Base-by-base conservation (phyloP, 2,888 invertebrate species). In the Trichogramma dendrolimi region DNA sequence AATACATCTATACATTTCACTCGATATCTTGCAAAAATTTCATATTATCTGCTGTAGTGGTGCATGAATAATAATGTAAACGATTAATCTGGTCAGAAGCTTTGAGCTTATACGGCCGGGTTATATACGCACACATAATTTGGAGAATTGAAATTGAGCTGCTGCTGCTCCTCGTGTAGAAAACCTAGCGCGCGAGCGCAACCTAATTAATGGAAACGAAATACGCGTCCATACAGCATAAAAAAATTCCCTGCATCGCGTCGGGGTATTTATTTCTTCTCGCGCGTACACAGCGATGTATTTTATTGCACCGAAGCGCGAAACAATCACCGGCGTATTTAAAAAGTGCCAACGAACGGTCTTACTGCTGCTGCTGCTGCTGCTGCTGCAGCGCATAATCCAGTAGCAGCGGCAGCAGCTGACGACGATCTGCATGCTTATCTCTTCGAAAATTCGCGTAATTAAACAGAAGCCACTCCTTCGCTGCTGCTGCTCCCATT, bases 391-490 rank as follows among this genome's bases (percentile, higher is more conserved):
- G 61, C 64, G 61, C 55, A 58, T 58, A 63, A 63, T 57, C 41
- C 63, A 56, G 44, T 49, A 7, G 7, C 10, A 47, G 59, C 50
- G 48, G 55, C 14, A 27, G 10, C 46, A 4, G 11, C 55, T 60
- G 27, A 27, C 27, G 27, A 27, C 49, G 60, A 65, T 67, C 63
- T 61, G 60, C 63, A 65, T 66, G 66, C 62, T 64, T 64, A 64
- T 67, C 63, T 58, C 58, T 40, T 66, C 52, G 61, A 62, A 66
- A 66, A 67, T 63, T 64, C 58, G 53, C 64, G 64, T 67, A 66
- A 67, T 67, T 67, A 66, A 67, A 66, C 66, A 66, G 49, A 38
- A 11, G 63, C 44, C 62, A 39, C 55, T 56, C 56, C 53, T 42
- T 48, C 46, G 10, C 40, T 47, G 5, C 8, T 44, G 11, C 46